phyloP scores from a whole-genome alignment of 2,113 vertebrate genomes.

The Sterrhoptilus dennistouni region DNA sequence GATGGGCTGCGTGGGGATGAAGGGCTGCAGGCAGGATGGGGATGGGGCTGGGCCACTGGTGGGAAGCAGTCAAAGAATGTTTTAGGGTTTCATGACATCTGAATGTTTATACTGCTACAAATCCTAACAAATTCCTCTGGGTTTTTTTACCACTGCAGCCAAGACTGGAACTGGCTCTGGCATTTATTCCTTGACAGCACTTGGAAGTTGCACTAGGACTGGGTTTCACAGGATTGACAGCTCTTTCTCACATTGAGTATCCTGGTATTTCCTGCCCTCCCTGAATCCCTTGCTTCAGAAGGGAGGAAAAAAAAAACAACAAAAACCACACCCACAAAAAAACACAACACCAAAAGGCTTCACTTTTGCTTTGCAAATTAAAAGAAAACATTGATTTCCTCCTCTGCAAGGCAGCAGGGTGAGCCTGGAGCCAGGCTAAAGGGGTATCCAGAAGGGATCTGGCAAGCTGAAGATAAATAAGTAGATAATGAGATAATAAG shows the following conservation, averaged over 20 bases:
- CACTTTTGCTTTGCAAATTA: not conserved
- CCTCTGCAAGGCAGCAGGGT: not conserved
- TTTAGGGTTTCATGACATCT: not conserved
- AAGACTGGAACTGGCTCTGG: not conserved
- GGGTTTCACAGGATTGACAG: not conserved
- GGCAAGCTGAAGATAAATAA: not conserved
- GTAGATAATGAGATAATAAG: not conserved
- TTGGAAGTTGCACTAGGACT: not conserved
- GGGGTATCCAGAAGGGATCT: not conserved
- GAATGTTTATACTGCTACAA: not conserved
- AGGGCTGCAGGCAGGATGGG: accelerated
- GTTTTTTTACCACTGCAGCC: not conserved
- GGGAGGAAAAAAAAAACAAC: not conserved
- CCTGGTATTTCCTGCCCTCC: not conserved
- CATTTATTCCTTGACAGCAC: not conserved
- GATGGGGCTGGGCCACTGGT: not conserved
- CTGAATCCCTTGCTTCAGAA: not conserved
- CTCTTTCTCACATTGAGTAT: accelerated
- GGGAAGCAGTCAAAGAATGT: not conserved
- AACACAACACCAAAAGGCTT: not conserved
- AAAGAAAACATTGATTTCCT: not conserved
- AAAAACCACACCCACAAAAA: too few relatives aligned
- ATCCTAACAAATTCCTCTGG: not conserved
- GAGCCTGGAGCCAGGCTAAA: not conserved
- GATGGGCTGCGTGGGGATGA: accelerated